Conservation (phyloP, 2,113 vertebrate species). For the Zosterops lateralis region DNA sequence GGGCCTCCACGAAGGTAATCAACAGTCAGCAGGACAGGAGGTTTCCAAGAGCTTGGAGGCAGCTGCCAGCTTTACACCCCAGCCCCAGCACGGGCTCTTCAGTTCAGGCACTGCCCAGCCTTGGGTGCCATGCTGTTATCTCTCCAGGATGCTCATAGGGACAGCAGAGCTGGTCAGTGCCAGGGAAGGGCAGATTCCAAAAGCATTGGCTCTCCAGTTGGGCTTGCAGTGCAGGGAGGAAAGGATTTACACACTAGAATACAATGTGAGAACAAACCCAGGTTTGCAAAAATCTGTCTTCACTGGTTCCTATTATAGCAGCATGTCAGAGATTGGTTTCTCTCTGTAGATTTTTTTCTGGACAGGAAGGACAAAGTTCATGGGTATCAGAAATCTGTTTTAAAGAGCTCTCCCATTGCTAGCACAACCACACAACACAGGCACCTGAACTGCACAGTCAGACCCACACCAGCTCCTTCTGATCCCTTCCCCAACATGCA, state of each 20-base stretch:
- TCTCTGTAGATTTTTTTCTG: neutral
- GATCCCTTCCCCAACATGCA: accelerated
- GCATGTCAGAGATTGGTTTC: neutral
- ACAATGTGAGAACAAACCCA: neutral
- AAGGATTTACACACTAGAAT: neutral
- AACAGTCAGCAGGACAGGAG: neutral
- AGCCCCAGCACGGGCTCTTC: neutral
- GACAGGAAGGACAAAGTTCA: neutral
- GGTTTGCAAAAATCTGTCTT: neutral
- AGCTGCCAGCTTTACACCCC: neutral
- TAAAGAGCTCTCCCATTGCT: accelerated
- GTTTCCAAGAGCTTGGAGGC: neutral
- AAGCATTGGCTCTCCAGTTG: neutral
- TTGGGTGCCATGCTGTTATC: accelerated
- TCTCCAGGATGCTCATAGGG: neutral
- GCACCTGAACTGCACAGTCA: neutral
- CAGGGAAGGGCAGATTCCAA: neutral
- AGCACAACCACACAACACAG: neutral
- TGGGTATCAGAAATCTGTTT: neutral
- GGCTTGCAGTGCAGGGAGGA: neutral
- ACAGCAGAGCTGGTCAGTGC: neutral
- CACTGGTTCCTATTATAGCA: neutral
- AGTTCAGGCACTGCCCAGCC: neutral
- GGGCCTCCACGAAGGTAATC: neutral
- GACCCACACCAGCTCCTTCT: neutral